phyloP scores from a whole-genome alignment of 2,888 invertebrate genomes.

The Bugula neritina region DNA sequence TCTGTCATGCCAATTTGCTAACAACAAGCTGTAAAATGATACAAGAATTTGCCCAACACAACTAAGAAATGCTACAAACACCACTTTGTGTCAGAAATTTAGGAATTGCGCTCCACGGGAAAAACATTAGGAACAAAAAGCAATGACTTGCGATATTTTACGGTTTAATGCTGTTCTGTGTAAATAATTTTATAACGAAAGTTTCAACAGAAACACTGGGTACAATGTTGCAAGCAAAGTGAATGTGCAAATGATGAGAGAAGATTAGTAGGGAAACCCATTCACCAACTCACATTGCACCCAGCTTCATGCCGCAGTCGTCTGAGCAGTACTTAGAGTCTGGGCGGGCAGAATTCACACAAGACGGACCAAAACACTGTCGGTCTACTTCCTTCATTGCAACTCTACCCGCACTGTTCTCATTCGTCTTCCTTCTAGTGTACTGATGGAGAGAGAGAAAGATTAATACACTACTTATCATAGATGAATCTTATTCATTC shows the following conservation, averaged over 20 bases:
- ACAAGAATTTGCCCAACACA: too few species aligned
- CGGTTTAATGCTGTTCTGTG: too few species aligned
- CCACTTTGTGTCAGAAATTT: too few species aligned
- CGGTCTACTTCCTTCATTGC: constrained; percentile 55
- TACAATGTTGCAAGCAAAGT: neutral
- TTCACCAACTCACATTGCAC: constrained; percentile 62
- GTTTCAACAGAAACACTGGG: neutral
- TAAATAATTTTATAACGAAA: too few species aligned
- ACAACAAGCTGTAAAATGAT: too few species aligned
- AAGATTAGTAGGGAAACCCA: neutral
- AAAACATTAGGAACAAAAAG: too few species aligned
- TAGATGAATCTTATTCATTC: too few species aligned
- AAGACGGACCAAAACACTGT: constrained; percentile 89
- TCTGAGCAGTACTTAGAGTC: constrained; percentile 90
- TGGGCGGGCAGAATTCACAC: constrained; percentile 68
- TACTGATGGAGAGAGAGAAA: neutral
- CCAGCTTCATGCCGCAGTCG: constrained; percentile 81
- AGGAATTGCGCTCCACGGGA: too few species aligned
- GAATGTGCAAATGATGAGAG: too few species aligned
- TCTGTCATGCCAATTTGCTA: too few species aligned
- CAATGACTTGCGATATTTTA: too few species aligned
- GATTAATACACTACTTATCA: neutral
- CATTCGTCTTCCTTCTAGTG: neutral
- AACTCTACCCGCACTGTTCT: constrained; percentile 28
- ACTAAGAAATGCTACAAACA: too few species aligned